Evolutionary conservation across 2,797 vertebrate species (phyloP), one percentile per base, ranked within the genome.

Genomic region (Pangasius sanitwongsei): DNA sequence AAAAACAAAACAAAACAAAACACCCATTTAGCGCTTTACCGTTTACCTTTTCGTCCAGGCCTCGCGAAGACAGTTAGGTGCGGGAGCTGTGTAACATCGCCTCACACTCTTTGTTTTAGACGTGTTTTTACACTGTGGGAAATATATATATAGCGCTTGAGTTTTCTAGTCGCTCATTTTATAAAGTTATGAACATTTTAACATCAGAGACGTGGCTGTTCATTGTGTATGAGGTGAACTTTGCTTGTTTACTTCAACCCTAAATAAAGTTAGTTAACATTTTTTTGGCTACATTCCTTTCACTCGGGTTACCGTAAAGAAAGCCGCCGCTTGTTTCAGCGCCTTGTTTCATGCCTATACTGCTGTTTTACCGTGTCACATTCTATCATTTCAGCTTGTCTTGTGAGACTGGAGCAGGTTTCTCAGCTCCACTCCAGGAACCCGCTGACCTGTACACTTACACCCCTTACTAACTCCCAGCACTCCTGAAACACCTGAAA

Each of bases 31-130:
- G 41, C 20, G 53, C n/a, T 25, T 69, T 4, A 34, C 15, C 61
- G 84, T 87, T 70, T 2, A 59, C 28, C 70, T 90, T 89, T 65
- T 69, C 1, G 9, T 41, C 55, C 90, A 81, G 91, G 91, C 90
- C 91, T 88, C 57, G 75, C 1, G 74, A 63, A 75, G 82, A 41
- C 70, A 86, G 89, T 34, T 59, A 72, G 74, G 55, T 87, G 82
- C 87, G 16, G 81, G 37, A 83, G 57, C 59, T 48, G 15, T 75
- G 6, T 11, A 63, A 77, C 70, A 67, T 34, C 59, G 31, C 31
- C 55, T 4, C 28, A 11, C 4, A n/a, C 82, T 18, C 87, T 88
- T 77, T 81, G 12, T 86, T 85, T 80, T 41, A 41, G 1, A 37
- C 4, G 37, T 7, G 57, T 25, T 77, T 48, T 7, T 41, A 59